Evolutionary conservation across 2,797 vertebrate species (phyloP).

Genomic region (Pseudomugil gertrudae): DNA sequence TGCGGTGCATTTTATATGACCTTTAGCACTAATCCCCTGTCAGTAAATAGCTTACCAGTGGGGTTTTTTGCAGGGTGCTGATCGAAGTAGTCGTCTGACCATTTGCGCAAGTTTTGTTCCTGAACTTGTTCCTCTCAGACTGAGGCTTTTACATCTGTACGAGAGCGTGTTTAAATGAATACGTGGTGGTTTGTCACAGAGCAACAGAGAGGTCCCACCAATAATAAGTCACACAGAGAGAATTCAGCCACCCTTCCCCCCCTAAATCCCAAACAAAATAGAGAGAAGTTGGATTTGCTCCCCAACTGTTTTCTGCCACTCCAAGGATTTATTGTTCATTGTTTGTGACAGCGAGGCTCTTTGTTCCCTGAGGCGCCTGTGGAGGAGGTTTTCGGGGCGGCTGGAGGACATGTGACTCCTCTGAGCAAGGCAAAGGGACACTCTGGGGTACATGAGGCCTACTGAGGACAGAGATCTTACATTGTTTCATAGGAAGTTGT

Average conservation of each 20-base stretch:
- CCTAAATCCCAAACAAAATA: slow-evolving; percentile 62
- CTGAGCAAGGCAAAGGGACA: slow-evolving; percentile 55
- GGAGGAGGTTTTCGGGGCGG: slow-evolving; percentile 70
- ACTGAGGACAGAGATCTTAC: slow-evolving; percentile 42
- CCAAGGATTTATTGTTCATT: slow-evolving; percentile 85
- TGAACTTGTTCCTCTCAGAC: slow-evolving; percentile 47
- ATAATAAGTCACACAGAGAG: slow-evolving; percentile 40
- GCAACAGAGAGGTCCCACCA: slow-evolving; percentile 25
- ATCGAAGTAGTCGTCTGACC: slow-evolving; percentile 29
- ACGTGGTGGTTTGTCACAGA: slow-evolving; percentile 14
- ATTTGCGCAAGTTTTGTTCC: slow-evolving; percentile 56
- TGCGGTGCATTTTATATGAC: slow-evolving; percentile 54
- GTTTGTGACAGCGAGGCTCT: slow-evolving; percentile 80
- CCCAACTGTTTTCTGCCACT: slow-evolving; percentile 71
- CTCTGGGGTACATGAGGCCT: slow-evolving; percentile 48
- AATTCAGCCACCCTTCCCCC: slow-evolving; percentile 48
- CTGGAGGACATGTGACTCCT: slow-evolving; percentile 72
- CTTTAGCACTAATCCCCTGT: slow-evolving; percentile 66
- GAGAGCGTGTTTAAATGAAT: slow-evolving; percentile 4
- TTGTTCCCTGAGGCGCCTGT: slow-evolving; percentile 80
- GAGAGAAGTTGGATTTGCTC: slow-evolving; percentile 76
- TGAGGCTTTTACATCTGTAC: slow-evolving; percentile 45
- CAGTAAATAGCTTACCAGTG: slow-evolving; percentile 63
- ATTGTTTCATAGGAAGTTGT: slow-evolving; percentile 49
- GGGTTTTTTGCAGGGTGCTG: slow-evolving; percentile 16